A percentile compares a stretch with the other conserved stretches of the same genome.
These are phyloP conservation scores for Molossus alvarezi DNA, from an alignment of 2,797 vertebrate genomes.

Conservation along the genomic window DNA sequence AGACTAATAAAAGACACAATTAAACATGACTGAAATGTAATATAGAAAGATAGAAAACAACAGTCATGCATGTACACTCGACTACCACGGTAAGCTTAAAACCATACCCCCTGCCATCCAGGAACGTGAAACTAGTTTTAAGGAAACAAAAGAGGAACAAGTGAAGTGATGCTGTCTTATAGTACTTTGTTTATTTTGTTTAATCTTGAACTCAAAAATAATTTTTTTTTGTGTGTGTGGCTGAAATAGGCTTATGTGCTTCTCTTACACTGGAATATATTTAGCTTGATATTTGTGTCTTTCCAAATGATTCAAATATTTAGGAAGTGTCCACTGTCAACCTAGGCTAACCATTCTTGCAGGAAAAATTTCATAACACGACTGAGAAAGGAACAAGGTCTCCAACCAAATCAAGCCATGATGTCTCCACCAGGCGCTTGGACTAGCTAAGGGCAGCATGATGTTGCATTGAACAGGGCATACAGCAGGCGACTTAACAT, in stretches of 20 bases:
- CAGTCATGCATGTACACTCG: slow-evolving; percentile 90
- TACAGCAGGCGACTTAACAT: slow-evolving; percentile 92
- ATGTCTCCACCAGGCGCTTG: slow-evolving; percentile 82
- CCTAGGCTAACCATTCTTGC: slow-evolving; percentile 83
- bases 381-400: slow-evolving; percentile 75
- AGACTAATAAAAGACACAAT: slow-evolving; percentile 75
- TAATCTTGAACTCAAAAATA: slow-evolving; percentile 72
- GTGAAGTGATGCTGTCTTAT: slow-evolving; percentile 88
- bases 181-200: slow-evolving; percentile 79
- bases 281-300: slow-evolving; percentile 43
- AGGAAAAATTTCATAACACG: slow-evolving; percentile 71
- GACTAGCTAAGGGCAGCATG: slow-evolving; percentile 84
- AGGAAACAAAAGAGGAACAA: slow-evolving; percentile 93
- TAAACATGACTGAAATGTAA: slow-evolving; percentile 85
- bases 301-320: slow-evolving; percentile 66
- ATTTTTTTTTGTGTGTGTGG: slow-evolving; percentile 21
- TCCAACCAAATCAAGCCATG: slow-evolving; percentile 84
- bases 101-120: slow-evolving; percentile 97
- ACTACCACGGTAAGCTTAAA: slow-evolving; percentile 94
- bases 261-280: slow-evolving; percentile 19
- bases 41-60: slow-evolving; percentile 84
- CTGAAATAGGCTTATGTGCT: slow-evolving; percentile 77
- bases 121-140: slow-evolving; percentile 94
- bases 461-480: slow-evolving; percentile 89
- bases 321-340: slow-evolving; percentile 63